phyloP scores from a whole-genome alignment of 1,140 invertebrate genomes.

The Condylostylus longicornis region DNA sequence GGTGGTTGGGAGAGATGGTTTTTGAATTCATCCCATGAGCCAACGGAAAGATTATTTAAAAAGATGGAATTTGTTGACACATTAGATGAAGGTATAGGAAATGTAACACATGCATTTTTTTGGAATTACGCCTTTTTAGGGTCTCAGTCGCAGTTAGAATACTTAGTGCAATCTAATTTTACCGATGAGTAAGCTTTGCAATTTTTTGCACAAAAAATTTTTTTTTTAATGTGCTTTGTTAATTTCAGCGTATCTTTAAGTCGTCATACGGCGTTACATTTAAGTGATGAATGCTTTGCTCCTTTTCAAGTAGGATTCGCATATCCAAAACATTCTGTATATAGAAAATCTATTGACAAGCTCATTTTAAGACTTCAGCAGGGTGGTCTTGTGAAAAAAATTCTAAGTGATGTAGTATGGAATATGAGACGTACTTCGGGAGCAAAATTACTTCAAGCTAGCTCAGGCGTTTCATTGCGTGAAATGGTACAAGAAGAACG shows the following conservation, averaged over 20 bases:
- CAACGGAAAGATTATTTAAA: slow-evolving; percentile 42
- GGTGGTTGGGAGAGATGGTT: slow-evolving; percentile 56
- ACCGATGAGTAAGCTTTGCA: slow-evolving; percentile 35
- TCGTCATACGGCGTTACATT: slow-evolving; percentile 47
- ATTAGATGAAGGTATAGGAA: slow-evolving; percentile 45
- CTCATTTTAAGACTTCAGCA: slow-evolving; percentile 44
- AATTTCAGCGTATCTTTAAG: slow-evolving; percentile 23
- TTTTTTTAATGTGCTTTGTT: not conserved
- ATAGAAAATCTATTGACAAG: slow-evolving; percentile 39
- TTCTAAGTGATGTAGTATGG: slow-evolving; percentile 51
- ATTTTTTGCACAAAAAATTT: not conserved
- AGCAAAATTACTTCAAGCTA: slow-evolving; percentile 41
- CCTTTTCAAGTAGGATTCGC: slow-evolving; percentile 46
- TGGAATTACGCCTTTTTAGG: slow-evolving; percentile 58
- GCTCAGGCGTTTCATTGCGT: slow-evolving; percentile 14
- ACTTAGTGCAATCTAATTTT: slow-evolving; percentile 51
- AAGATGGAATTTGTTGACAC: slow-evolving; percentile 48
- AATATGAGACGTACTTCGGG: slow-evolving; percentile 41
- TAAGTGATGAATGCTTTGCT: slow-evolving; percentile 53
- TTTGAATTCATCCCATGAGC: slow-evolving; percentile 41
- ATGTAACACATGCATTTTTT: slow-evolving; percentile 52
- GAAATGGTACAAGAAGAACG: slow-evolving; percentile 42
- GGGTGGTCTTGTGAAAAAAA: slow-evolving; percentile 46
- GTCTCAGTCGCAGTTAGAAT: slow-evolving; percentile 48
- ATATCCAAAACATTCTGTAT: slow-evolving; percentile 44